Base-by-base conservation (phyloP, 2,113 vertebrate species). In the Haemorhous mexicanus region DNA sequence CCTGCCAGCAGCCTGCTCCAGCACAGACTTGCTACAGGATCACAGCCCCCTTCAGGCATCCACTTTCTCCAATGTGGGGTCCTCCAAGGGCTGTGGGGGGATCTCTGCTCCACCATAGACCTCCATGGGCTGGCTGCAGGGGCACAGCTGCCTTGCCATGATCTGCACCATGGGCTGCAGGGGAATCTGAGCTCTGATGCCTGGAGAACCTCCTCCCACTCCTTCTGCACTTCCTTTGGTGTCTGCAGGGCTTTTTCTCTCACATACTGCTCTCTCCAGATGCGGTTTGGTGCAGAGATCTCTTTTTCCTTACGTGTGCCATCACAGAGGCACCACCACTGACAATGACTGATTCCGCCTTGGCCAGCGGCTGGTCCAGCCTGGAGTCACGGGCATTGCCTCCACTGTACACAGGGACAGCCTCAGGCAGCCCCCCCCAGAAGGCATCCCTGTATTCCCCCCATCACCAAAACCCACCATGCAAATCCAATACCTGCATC, bases 161-260 rank as follows among this genome's bases (percentile, higher is more conserved):
- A 9, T 14, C 37, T 39, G 20, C 33, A 30, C 13, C 13, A 10
- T 0, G 0, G 39, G 9, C 61, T 46, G 20, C 39, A 47, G n/a
- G 1, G 9, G 14, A 76, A 55, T 62, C 17, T 13, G 2, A 7
- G 21, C 30, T 41, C 17, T 15, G 6, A 19, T 9, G 16, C 16
- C 69, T 61, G 23, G 4, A 67, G 8, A 6, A 39, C 7, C 16
- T 53, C 46, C 20, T 61, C 0, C 6, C 6, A 2, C 2, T 47
- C 17, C 14, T 50, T 49, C 17, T 55, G 24, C 46, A 53, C 10
- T 24, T 19, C 28, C 10, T 28, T 55, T 22, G 8, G 6, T 55
- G 21, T 41, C 30, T 69, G 13, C 20, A 76, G 18, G 32, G 26
- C 8, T 35, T 53, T 62, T 62, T 23, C 19, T 62, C 30, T 55